Base-by-base conservation (phyloP, 2,888 invertebrate genomes). In the Andrena marginata region DNA sequence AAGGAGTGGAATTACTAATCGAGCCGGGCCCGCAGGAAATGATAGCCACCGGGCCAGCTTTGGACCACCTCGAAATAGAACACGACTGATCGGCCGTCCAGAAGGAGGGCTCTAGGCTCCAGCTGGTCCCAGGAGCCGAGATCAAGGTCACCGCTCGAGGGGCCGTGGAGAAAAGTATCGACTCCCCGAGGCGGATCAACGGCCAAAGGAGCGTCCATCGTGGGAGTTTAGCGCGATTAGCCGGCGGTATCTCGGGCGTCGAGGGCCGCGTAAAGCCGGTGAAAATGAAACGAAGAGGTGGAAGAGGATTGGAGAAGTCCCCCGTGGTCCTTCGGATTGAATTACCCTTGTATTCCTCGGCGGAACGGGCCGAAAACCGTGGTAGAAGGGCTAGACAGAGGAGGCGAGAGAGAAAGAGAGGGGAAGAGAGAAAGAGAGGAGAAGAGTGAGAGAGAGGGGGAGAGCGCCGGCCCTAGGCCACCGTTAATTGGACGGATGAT, bases 401-500 rank as follows among this genome's bases (percentile, higher is more conserved):
- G 16, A 42, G 42, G 16, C 42, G 42, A 16, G 42, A 42, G 16
- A 16, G 42, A 42, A 8, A 20, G 8, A 8, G n/a, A 26, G 10
- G 10, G 54, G 33, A 8, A 6, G 23, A 56, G n/a, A n/a, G n/a
- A n/a, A n/a, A n/a, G n/a, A 42, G 42, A 16, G 16, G 16, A 42
- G 42, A 5, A 16, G 42, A 42, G 16, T 5, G 42, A 42, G 2
- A 20, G 8, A 8, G n/a, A 26, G 10, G 10, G 54, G 33, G 23
- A 56, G 56, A 42, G 42, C 16, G 56, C 51, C 7, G 67, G 35
- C 49, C 60, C 62, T 84, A 54, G 84, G 80, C 81, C 64, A 79
- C 90, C 56, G 91, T 90, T 91, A 91, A 91, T 91, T 91, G 91
- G 88, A 90, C 89, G 90, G 87, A 90, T 89, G 90, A 91, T 90